Evolutionary conservation across 2,113 vertebrate genomes (phyloP).

Genomic region (Ctenodactylus gundi): DNA sequence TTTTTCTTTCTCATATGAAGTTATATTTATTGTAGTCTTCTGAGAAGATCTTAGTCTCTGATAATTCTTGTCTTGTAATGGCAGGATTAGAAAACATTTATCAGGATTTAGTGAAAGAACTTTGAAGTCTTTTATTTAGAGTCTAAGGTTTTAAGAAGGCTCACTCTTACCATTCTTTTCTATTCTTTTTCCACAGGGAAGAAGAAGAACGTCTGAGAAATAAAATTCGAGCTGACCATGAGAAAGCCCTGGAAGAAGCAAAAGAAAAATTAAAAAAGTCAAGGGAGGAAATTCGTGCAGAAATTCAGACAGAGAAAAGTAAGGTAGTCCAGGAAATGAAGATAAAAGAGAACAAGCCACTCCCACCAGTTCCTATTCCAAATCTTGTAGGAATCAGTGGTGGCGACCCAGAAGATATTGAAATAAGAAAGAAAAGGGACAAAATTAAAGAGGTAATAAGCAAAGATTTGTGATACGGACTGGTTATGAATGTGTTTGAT

Average conservation of each 20-base stretch:
- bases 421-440: conserved; percentile 93
- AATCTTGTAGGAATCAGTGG: conserved; percentile 93
- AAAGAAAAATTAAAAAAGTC: conserved; percentile 98
- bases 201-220: conserved; percentile 97
- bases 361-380: conserved; percentile 94
- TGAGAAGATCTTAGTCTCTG: background rate
- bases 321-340: conserved; percentile 94
- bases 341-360: conserved; percentile 88
- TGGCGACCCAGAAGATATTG: conserved; percentile 91
- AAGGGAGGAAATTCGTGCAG: conserved; percentile 93
- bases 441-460: conserved; percentile 96
- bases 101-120: background rate
- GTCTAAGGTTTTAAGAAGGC: conserved; percentile 42
- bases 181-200: conserved; percentile 87
- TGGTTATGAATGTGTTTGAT: background rate
- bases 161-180: conserved; percentile 66
- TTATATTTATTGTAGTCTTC: background rate
- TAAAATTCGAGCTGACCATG: conserved; percentile 98
- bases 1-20: background rate
- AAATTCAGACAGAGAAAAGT: conserved; percentile 98
- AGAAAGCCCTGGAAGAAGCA: conserved; percentile 97
- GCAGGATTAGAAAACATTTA: background rate
- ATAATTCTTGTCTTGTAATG: background rate
- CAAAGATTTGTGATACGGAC: background rate
- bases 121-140: conserved; percentile 25